Percentiles rank a stretch among this genome's conserved stretches.
Conservation (phyloP, 2,113 vertebrate genomes). For the Lates calcarifer region DNA sequence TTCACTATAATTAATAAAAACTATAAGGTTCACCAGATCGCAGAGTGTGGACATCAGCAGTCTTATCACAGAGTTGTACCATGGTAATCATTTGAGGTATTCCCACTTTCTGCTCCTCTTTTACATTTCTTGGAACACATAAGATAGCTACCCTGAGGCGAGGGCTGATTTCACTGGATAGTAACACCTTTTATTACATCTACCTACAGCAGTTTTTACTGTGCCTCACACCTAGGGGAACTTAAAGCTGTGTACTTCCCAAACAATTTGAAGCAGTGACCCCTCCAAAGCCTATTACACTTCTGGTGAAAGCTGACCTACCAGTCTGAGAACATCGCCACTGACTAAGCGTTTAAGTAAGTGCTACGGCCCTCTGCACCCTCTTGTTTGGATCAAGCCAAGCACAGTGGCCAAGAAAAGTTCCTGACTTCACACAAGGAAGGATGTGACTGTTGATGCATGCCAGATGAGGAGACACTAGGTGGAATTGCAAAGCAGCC, state of each 20-base stretch:
- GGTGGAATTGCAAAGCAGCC: conserved; percentile 57
- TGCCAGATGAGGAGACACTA: conserved; percentile 71
- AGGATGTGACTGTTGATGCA: conserved; percentile 75
- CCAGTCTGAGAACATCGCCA: conserved; percentile 45
- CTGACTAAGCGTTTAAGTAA: conserved; percentile 54
- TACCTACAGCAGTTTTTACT: conserved; percentile 67
- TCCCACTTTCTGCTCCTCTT: conserved; percentile 28
- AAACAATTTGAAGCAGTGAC: conserved; percentile 58
- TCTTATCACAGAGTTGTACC: conserved; percentile 32
- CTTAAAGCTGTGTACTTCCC: conserved; percentile 33
- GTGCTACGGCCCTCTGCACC: conserved; percentile 44
- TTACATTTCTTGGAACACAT: conserved; percentile 54
- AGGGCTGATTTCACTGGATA: conserved; percentile 60
- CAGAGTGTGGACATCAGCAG: conserved; percentile 12
- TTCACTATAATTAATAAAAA: neutral
- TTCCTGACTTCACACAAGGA: conserved; percentile 62
- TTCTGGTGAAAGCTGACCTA: conserved; percentile 46
- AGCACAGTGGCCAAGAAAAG: conserved; percentile 64
- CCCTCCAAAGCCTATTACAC: conserved; percentile 52
- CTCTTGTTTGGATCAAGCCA: conserved; percentile 59
- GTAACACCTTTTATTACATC: conserved; percentile 65
- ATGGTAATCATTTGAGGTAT: conserved; percentile 28
- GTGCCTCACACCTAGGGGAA: conserved; percentile 51
- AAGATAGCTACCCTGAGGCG: conserved; percentile 43
- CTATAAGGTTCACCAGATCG: conserved; percentile 5